Percentiles rank a stretch among this genome's conserved stretches.
phyloP scores from a whole-genome alignment of 2,797 vertebrate genomes.

The Mus minutoides region DNA sequence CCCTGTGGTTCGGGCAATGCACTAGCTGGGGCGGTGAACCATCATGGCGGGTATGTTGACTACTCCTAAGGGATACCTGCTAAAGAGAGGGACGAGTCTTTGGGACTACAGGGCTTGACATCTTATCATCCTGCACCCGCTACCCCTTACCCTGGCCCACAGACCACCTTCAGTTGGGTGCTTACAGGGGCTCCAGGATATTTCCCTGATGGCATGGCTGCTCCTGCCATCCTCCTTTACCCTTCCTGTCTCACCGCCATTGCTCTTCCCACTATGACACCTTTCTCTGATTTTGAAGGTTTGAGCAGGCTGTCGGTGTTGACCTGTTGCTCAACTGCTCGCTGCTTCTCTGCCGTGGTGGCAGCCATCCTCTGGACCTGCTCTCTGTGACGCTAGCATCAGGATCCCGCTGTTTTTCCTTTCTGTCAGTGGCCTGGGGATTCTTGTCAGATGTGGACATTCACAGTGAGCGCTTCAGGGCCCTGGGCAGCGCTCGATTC shows the following conservation, averaged over 20 bases:
- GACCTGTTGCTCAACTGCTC: slow-evolving; percentile 95
- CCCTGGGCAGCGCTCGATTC: slow-evolving; percentile 94
- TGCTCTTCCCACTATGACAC: background rate
- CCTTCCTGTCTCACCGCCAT: accelerated
- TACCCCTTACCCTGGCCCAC: background rate
- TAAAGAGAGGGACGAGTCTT: background rate
- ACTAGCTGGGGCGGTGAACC: slow-evolving; percentile 94
- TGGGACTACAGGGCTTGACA: accelerated
- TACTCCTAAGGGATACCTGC: background rate
- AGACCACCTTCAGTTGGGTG: background rate
- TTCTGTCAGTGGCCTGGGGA: slow-evolving; percentile 97
- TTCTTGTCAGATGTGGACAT: slow-evolving; percentile 97
- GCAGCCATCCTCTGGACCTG: slow-evolving; percentile 92
- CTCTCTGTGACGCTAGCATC: slow-evolving; percentile 93
- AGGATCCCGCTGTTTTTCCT: slow-evolving; percentile 91
- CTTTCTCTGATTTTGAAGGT: slow-evolving; percentile 84
- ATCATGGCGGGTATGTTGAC: slow-evolving; percentile 89
- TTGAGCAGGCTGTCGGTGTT: slow-evolving; percentile 93
- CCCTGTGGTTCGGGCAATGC: slow-evolving; percentile 97
- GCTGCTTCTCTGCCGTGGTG: slow-evolving; percentile 94
- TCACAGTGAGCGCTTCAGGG: slow-evolving; percentile 95
- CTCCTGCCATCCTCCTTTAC: background rate
- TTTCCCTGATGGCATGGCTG: accelerated
- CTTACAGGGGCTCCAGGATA: background rate
- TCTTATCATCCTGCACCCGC: background rate